Evolutionary conservation across 64 coral and sea anemone species (phyloP).

Genomic region (Trachythela sp.): DNA sequence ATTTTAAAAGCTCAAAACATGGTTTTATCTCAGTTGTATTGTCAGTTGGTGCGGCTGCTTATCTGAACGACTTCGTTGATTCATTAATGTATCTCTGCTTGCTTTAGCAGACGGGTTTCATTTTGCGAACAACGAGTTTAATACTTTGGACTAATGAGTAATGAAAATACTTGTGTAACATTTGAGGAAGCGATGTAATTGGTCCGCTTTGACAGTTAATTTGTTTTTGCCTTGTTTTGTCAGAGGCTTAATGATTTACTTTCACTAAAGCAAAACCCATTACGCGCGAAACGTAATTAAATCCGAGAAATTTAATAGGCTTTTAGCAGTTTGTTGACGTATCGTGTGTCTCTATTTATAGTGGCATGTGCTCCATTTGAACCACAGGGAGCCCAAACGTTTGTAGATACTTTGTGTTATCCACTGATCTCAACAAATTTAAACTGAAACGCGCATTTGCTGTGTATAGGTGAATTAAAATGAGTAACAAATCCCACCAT

Average conservation of each 20-base stretch:
- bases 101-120: not conserved
- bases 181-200: not conserved
- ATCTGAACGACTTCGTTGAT: not conserved
- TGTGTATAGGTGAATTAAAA: no score
- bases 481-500: no score
- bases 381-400: no score
- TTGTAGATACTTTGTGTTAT: no score
- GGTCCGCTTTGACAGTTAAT: not conserved
- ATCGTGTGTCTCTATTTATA: not conserved
- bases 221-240: not conserved
- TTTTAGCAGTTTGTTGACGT: constrained; percentile 26
- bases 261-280: not conserved
- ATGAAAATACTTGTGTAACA: not conserved
- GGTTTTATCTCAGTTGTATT: not conserved
- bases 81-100: not conserved
- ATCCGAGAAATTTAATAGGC: constrained; percentile 32
- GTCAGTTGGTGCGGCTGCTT: not conserved
- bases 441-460: no score
- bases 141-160: not conserved
- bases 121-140: not conserved
- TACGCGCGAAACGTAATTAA: not conserved
- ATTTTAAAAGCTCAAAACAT: not conserved
- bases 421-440: no score
- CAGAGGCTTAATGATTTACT: not conserved
- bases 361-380: no score